Evolutionary conservation across 1,140 invertebrate species (phyloP), one percentile per base, ranked within the genome.

Genomic region (Lepidurus packardi): DNA sequence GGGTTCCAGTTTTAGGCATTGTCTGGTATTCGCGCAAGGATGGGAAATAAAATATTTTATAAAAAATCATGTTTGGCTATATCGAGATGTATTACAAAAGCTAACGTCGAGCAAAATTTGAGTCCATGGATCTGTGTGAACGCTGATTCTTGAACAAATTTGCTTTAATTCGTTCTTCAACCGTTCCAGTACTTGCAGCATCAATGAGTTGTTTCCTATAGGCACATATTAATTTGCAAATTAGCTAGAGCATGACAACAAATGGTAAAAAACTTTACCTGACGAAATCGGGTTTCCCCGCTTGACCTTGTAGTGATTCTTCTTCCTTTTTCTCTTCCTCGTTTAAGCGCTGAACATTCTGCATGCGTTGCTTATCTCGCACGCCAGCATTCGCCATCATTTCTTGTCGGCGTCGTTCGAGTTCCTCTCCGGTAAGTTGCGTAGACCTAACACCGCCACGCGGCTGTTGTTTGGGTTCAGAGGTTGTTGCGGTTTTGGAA

Each of bases 321-420:
- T 65, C 53, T 65, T 65, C 53, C 53, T 65, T 65, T 65, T 65
- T 65, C 53, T 65, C 53, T 21, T 65, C 53, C 21, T 65, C 53
- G 53, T 65, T 65, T 65, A 65, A 65, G 6, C 53, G 53, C 5
- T 13, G 16, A 65, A 65, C 53, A 65, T 65, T 65, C 53, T 65
- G 53, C 16, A 65, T 65, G 13, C 53, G 53, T 21, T 65, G 53
- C 21, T 65, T 65, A 65, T 65, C 53, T 21, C 53, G 4, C 53
- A 13, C 16, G 7, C 21, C 53, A 65, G 53, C 53, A 16, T 65
- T 65, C 16, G 53, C 53, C 53, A 65, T 21, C 53, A 65, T 65
- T 65, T 65, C 53, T 65, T 65, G 53, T 7, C 53, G 53, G 21
- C 53, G 53, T n/a, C 53, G 53, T 21, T 65, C 53, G 21, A 65